Conservation (phyloP, 1,140 invertebrate species). For the Rhyzopertha dominica region DNA sequence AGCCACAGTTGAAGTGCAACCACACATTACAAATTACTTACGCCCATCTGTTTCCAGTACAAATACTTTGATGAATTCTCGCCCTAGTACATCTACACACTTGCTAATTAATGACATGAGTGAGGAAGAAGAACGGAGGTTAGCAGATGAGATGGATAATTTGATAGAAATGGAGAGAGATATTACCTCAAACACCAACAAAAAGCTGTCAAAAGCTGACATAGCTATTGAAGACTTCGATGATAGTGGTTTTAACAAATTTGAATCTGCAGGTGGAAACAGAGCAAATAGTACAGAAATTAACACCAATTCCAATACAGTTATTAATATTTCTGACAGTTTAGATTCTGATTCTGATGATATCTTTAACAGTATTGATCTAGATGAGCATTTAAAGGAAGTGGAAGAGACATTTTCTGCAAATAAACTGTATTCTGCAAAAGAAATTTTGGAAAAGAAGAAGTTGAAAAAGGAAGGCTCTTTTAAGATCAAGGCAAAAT, state of each 20-base stretch:
- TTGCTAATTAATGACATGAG: constrained; percentile 9
- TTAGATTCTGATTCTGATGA: constrained; percentile 11
- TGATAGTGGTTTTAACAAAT: neutral
- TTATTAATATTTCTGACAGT: neutral
- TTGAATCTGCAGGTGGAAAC: neutral
- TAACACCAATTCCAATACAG: neutral
- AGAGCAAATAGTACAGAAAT: neutral
- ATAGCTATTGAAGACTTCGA: constrained; percentile 12
- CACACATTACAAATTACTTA: constrained; percentile 13
- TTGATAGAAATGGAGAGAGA: constrained; percentile 2
- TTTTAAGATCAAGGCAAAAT: constrained; percentile 35
- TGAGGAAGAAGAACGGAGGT: neutral
- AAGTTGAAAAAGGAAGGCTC: constrained; percentile 7
- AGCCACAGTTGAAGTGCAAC: constrained; percentile 17
- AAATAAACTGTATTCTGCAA: constrained; percentile 12
- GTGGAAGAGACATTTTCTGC: constrained; percentile 13
- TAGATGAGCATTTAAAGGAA: constrained; percentile 9
- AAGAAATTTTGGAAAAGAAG: constrained; percentile 11
- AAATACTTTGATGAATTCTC: constrained; percentile 10
- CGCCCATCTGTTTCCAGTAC: constrained; percentile 9
- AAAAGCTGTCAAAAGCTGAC: constrained; percentile 9
- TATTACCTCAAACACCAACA: constrained; percentile 5
- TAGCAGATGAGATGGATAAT: constrained; percentile 1
- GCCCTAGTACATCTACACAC: neutral
- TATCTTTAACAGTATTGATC: neutral